phyloP scores from a whole-genome alignment of 2,888 invertebrate species.

The Epirrhoe alternata region DNA sequence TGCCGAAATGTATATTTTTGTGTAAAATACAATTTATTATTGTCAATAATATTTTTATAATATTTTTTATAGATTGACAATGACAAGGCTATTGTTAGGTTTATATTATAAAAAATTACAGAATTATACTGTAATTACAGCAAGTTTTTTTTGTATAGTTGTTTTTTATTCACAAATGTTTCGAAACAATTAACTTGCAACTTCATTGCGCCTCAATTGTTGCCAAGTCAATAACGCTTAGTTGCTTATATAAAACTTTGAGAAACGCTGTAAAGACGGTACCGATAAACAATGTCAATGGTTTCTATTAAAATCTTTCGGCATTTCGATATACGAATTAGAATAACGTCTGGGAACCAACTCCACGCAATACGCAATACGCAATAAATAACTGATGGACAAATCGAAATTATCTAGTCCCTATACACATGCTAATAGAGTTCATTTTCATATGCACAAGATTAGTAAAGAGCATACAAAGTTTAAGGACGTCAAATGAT shows the following conservation, averaged over 20 bases:
- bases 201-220: too few relatives aligned
- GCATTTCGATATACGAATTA: conserved; percentile 79
- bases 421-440: conserved; percentile 48
- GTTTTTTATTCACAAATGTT: too few relatives aligned
- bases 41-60: too few relatives aligned
- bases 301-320: conserved; percentile 81
- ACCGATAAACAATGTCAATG: conserved; percentile 82
- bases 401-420: conserved; percentile 46
- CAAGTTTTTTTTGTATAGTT: too few relatives aligned
- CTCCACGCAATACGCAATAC: conserved; percentile 76
- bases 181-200: background rate
- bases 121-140: too few relatives aligned
- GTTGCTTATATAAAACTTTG: conserved; percentile 60
- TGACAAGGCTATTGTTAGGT: too few relatives aligned
- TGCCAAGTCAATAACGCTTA: background rate
- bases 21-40: too few relatives aligned
- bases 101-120: too few relatives aligned
- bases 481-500: conserved; percentile 66
- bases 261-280: conserved; percentile 60
- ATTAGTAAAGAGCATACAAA: conserved; percentile 67
- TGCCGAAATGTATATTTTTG: too few relatives aligned
- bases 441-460: conserved; percentile 46
- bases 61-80: too few relatives aligned
- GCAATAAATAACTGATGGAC: conserved; percentile 75
- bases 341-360: conserved; percentile 75